These are phyloP conservation scores for Proterorhinus semilunaris DNA, from an alignment of 2,113 vertebrate genomes.

Conservation along the genomic window DNA sequence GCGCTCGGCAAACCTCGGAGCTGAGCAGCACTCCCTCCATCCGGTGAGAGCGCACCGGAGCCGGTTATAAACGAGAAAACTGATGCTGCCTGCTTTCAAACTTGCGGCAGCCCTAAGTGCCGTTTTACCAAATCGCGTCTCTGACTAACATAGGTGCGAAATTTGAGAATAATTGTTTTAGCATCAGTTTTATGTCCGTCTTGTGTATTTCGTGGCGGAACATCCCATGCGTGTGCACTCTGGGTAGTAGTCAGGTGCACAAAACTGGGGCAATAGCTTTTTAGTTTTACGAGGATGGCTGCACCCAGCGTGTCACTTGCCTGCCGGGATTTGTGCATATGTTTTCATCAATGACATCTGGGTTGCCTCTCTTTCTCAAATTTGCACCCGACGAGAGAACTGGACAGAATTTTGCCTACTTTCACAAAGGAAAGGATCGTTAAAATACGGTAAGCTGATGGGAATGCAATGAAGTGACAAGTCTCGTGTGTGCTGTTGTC, in stretches of 20 bases:
- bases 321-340: constrained; percentile 29
- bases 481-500: constrained; percentile 22
- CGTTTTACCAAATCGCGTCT: not conserved
- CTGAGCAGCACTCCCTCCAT: constrained; percentile 28
- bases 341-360: constrained; percentile 35
- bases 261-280: constrained; percentile 56
- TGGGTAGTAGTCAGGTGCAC: constrained; percentile 45
- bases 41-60: constrained; percentile 47
- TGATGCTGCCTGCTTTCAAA: constrained; percentile 64
- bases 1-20: constrained; percentile 54
- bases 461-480: constrained; percentile 8
- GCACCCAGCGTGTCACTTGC: constrained; percentile 50
- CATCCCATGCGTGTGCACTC: constrained; percentile 13
- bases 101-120: constrained; percentile 48
- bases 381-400: constrained; percentile 16
- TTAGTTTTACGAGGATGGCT: constrained; percentile 58
- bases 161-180: constrained; percentile 1
- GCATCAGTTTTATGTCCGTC: constrained; percentile 25
- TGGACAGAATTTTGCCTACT: constrained; percentile 28
- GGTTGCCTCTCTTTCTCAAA: not conserved
- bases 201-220: constrained; percentile 16
- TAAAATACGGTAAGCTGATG: constrained; percentile 53
- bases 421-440: constrained; percentile 30
- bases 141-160: constrained; percentile 1
- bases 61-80: constrained; percentile 51